phyloP scores from a whole-genome alignment of 2,888 invertebrate genomes.

The Cryptophagus acutangulus region DNA sequence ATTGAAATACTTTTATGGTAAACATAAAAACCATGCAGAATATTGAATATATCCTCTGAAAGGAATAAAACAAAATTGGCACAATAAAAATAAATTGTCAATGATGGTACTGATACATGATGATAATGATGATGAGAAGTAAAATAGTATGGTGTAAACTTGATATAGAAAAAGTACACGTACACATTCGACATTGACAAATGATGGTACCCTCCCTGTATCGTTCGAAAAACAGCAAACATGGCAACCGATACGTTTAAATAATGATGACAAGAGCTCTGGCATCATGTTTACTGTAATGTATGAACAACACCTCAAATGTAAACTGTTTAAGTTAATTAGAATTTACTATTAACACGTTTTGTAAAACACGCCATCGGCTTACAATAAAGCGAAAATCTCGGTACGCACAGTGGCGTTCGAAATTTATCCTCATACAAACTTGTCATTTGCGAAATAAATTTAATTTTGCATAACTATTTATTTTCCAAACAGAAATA shows the following conservation, averaged over 20 bases:
- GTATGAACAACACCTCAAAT: constrained; percentile 44
- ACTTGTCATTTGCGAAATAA: background rate
- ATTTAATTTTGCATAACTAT: background rate
- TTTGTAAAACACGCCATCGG: constrained; percentile 39
- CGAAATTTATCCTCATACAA: background rate
- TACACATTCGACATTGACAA: constrained; percentile 23
- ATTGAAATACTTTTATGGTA: too few relatives aligned
- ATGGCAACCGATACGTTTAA: constrained; percentile 18
- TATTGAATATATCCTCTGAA: too few relatives aligned
- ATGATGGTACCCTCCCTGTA: constrained; percentile 17
- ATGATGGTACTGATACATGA: background rate
- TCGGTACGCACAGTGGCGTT: constrained; percentile 4
- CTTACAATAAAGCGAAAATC: constrained; percentile 21
- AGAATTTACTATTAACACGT: constrained; percentile 45
- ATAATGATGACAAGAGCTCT: constrained; percentile 32
- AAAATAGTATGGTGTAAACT: background rate
- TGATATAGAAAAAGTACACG: constrained; percentile 16
- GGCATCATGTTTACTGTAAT: constrained; percentile 39
- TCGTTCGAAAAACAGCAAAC: constrained; percentile 15
- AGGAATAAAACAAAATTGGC: too few relatives aligned
- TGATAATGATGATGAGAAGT: constrained; percentile 1
- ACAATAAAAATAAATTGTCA: too few relatives aligned
- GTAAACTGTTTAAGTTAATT: constrained; percentile 44
- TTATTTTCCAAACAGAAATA: too few relatives aligned
- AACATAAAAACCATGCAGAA: too few relatives aligned